Conservation (phyloP, 2,113 vertebrate genomes). For the Polyodon spathula region DNA sequence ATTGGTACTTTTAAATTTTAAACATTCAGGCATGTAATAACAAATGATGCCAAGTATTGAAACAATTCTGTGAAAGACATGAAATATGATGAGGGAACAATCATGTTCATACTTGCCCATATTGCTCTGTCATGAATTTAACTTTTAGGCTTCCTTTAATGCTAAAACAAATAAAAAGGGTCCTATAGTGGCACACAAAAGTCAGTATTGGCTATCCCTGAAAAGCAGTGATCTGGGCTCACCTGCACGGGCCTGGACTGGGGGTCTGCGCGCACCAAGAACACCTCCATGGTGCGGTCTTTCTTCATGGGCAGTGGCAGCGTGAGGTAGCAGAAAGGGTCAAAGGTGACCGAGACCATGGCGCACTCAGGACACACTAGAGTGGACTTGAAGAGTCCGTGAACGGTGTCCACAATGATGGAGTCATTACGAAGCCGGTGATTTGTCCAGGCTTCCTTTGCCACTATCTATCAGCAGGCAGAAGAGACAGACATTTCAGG, state of each 20-base stretch:
- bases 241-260: conserved; percentile 79
- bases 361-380: conserved; percentile 80
- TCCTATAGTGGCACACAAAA: not conserved
- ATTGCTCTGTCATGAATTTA: too few relatives aligned
- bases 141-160: too few relatives aligned
- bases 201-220: not conserved
- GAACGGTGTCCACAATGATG: conserved; percentile 83
- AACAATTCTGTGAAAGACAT: too few relatives aligned
- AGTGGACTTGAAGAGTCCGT: conserved; percentile 84
- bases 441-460: conserved; percentile 81
- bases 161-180: too few relatives aligned
- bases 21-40: too few relatives aligned
- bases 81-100: too few relatives aligned
- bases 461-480: conserved; percentile 69
- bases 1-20: too few relatives aligned
- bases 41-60: too few relatives aligned
- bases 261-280: conserved; percentile 77
- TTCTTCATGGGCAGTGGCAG: conserved; percentile 83
- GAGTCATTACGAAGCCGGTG: conserved; percentile 79
- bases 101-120: too few relatives aligned
- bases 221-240: conserved; percentile 23
- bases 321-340: conserved; percentile 88
- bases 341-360: conserved; percentile 83
- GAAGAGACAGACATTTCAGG: too few relatives aligned
- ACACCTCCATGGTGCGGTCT: conserved; percentile 78